Base-by-base conservation (phyloP, 2,113 vertebrate species). In the Columba janthina region DNA sequence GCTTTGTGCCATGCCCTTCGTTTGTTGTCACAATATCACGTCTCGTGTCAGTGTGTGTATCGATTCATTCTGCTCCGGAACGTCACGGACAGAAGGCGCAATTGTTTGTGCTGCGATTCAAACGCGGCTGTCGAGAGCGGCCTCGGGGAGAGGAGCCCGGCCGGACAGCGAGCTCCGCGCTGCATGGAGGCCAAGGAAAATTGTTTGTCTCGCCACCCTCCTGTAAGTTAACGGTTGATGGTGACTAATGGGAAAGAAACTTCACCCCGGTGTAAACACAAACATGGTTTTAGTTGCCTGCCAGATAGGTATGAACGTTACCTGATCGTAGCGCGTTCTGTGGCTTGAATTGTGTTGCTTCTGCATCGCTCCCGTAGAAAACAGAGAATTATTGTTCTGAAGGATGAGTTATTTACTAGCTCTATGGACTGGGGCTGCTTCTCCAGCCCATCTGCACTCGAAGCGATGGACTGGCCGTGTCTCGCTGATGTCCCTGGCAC, bases 231-330 rank as follows among this genome's bases (percentile, higher is more conserved):
- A 46, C 65, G 16, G 64, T 12, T 29, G 42, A 5, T 9, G 72
- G 72, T 88, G 90, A 84, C 53, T 50, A 65, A 71, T 21, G 58
- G 84, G 44, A 67, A 90, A 90, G 84, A 85, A 48, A 50, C 36
- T 44, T 40, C 29, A 2, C 56, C 18, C 0, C 3, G 44, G 42
- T 57, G 25, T 40, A 53, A 67, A 74, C 57, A 83, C 5, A 42
- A 2, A 32, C 48, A 31, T 44, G 82, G 31, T 76, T 64, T 70
- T 78, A 24, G 66, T 92, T 85, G 69, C 72, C 74, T 93, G 57
- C 40, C 60, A 32, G 13, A 24, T 12, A 57, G 51, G 69, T n/a
- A 21, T 6, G 7, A 51, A 11, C 2, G 10, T 40, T 25, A 34
- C 38, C 77, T 58, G 88, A 38, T 56, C 4, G 14, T 5, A n/a